Base-by-base conservation (phyloP, 2,888 invertebrate species). In the Dasysyrphus albostriatus region DNA sequence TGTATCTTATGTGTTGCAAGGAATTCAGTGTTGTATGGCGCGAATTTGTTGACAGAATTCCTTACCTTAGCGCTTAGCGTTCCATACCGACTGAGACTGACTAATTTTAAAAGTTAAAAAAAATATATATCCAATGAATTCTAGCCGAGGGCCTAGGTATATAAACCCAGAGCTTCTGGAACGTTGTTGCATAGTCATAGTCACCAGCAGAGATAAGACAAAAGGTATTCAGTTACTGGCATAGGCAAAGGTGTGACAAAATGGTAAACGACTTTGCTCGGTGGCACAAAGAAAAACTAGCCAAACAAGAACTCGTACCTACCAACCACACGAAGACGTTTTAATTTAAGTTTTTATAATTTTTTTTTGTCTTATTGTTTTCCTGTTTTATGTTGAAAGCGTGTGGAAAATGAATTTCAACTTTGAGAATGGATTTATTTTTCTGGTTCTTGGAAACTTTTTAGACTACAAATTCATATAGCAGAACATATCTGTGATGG, bases 41-140 rank as follows among this genome's bases (percentile, higher is more conserved):
- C 74, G 80, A 84, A 84, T 84, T 84, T 84, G 80, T 84, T 80
- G 80, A 76, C 80, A 76, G 76, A 80, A 84, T 84, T 84, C 84
- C 58, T 49, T 69, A 3, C 51, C 39, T 39, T 24, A 37, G 69
- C 10, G 61, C 42, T 61, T 42, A 42, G 24, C 19, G 51, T 54
- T 69, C 24, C 54, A 51, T 69, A 69, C 69, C 67, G 24, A 4
- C 39, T 49, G 29, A 19, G 14, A 51, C 39, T 54, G 54, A 54
- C 69, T 69, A 69, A 69, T 69, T 69, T 69, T 69, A 69, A 39
- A 51, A 51, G 47, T 9, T 16, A 51, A 51, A 49, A 51, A 51
- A 24, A 29, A 29, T 8, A 29, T 14, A 65, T 19, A 79, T 47
- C 76, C 76, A 72, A 47, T 76, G 84, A 72, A 67, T 84, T 72